Conservation (phyloP, 1,140 invertebrate species). For the Orussus abietinus region DNA sequence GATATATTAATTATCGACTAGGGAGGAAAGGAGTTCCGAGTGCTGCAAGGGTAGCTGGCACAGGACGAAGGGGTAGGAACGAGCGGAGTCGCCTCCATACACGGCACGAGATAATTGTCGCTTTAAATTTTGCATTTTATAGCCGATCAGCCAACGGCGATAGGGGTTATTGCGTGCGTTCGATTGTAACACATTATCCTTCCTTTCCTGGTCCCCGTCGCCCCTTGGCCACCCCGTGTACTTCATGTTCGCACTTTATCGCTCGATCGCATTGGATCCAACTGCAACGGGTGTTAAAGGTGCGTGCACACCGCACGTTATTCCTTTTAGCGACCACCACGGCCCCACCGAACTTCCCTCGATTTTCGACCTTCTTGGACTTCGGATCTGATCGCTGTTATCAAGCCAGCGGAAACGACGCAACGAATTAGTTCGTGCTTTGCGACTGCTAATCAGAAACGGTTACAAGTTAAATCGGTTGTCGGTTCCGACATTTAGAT, state of each 20-base stretch:
- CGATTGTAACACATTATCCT: constrained; percentile 29
- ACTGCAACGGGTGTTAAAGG: constrained; percentile 13
- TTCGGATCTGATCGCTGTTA: too few relatives aligned
- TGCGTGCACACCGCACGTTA: constrained; percentile 13
- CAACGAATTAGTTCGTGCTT: too few relatives aligned
- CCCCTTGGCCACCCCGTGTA: constrained; percentile 1
- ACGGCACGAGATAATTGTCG: constrained; percentile 37
- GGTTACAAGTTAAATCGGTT: too few relatives aligned
- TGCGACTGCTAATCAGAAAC: too few relatives aligned
- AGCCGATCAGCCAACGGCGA: constrained; percentile 29
- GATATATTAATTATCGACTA: constrained; percentile 47
- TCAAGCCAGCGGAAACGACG: too few relatives aligned
- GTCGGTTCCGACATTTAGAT: too few relatives aligned
- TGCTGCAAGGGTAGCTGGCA: constrained; percentile 8
- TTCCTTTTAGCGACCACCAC: too few relatives aligned
- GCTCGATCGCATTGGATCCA: constrained; percentile 17
- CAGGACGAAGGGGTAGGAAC: constrained; percentile 16
- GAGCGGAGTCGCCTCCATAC: constrained; percentile 28
- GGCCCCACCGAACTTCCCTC: too few relatives aligned
- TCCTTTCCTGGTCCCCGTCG: background rate
- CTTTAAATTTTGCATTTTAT: constrained; percentile 39
- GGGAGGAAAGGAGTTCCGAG: constrained; percentile 13
- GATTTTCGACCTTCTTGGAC: too few relatives aligned
- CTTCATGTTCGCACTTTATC: constrained; percentile 20
- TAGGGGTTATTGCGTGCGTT: constrained; percentile 36